Percentiles rank a stretch among this genome's conserved stretches.
These are phyloP conservation scores for Hoplias malabaricus DNA, from an alignment of 2,113 vertebrate genomes.

Conservation along the genomic window DNA sequence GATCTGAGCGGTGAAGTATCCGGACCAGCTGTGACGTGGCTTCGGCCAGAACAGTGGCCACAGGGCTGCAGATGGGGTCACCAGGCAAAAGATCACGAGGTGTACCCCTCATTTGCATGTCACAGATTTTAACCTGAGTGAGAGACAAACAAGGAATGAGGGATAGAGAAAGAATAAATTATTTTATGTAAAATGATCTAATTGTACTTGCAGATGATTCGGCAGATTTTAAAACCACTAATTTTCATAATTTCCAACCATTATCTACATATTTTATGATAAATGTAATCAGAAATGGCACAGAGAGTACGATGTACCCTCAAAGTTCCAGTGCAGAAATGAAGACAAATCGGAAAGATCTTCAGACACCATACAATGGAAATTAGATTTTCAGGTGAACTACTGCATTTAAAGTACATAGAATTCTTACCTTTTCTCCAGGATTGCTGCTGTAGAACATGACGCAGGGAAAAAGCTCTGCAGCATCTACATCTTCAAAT, in stretches of 20 bases:
- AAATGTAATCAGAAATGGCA: no score
- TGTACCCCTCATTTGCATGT: slow-evolving; percentile 79
- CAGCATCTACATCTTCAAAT: slow-evolving; percentile 78
- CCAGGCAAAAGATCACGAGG: slow-evolving; percentile 77
- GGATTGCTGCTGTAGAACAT: slow-evolving; percentile 84
- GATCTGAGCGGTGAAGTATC: slow-evolving; percentile 69
- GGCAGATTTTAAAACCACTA: no score
- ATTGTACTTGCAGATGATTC: no score
- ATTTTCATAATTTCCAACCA: no score
- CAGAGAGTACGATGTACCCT: no score
- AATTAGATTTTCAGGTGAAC: no score
- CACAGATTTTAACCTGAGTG: slow-evolving; percentile 74
- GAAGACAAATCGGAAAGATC: no score
- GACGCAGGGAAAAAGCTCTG: slow-evolving; percentile 78
- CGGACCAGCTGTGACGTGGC: slow-evolving; percentile 74
- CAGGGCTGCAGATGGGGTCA: slow-evolving; percentile 78
- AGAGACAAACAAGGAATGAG: not conserved
- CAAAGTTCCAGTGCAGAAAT: no score
- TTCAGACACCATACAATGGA: no score
- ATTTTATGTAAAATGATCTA: slow-evolving; percentile 57
- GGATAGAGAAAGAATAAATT: not conserved
- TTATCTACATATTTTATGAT: no score
- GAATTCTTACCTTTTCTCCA: slow-evolving; percentile 73
- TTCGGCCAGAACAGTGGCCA: slow-evolving; percentile 72
- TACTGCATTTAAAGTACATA: not conserved